Evolutionary conservation across 1,140 invertebrate genomes (phyloP).

Genomic region (Pachyrhynchus sulphureomaculatus): DNA sequence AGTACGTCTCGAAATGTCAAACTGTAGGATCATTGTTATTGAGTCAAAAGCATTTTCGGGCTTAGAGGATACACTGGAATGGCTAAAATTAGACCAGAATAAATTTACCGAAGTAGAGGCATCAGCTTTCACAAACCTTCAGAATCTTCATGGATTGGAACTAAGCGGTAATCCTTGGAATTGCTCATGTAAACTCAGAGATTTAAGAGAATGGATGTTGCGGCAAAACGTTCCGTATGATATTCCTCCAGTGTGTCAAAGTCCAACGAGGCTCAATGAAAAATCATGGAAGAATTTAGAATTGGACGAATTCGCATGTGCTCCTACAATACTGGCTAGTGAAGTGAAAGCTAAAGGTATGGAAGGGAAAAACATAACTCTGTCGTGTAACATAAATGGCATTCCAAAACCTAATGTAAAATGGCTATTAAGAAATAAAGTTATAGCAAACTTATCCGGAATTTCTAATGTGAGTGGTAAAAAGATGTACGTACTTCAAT

Average conservation of each 20-base stretch:
- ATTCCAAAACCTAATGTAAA: constrained; percentile 66
- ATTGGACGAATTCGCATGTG: constrained; percentile 78
- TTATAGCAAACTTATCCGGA: constrained; percentile 55
- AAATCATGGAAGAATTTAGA: constrained; percentile 73
- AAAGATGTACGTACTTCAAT: constrained; percentile 56
- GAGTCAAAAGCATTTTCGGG: constrained; percentile 71
- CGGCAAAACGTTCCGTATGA: constrained; percentile 72
- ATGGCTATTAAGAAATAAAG: constrained; percentile 57
- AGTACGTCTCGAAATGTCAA: constrained; percentile 70
- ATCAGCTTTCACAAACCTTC: constrained; percentile 63
- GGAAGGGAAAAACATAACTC: constrained; percentile 72
- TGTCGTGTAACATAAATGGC: constrained; percentile 70
- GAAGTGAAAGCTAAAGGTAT: constrained; percentile 57
- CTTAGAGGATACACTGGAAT: constrained; percentile 68
- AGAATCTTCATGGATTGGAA: constrained; percentile 71
- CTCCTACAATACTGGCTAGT: constrained; percentile 63
- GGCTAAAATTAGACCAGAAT: constrained; percentile 76
- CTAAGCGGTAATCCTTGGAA: constrained; percentile 79
- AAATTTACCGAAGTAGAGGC: constrained; percentile 64
- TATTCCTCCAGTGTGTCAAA: constrained; percentile 66
- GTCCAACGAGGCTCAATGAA: constrained; percentile 61
- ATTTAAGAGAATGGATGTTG: constrained; percentile 75
- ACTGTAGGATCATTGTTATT: constrained; percentile 66
- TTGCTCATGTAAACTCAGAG: constrained; percentile 74
- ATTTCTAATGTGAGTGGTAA: constrained; percentile 47